Evolutionary conservation across 2,888 invertebrate species (phyloP).

Genomic region (Alentia gelatinosa): DNA sequence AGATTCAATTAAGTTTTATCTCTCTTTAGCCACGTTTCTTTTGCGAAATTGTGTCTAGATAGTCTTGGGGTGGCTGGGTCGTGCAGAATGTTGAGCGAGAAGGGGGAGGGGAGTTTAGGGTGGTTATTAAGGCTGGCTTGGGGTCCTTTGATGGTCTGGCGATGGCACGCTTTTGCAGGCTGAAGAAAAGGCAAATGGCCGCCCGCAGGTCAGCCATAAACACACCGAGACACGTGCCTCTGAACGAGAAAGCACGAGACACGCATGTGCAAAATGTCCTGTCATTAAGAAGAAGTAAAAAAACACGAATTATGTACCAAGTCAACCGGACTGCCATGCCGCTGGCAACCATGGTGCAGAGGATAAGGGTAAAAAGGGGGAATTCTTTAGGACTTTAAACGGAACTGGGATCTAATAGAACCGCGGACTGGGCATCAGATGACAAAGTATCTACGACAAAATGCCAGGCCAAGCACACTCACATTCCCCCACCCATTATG

Average conservation of each 20-base stretch:
- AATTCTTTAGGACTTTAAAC: background rate
- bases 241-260: background rate
- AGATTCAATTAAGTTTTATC: conserved; percentile 21
- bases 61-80: background rate
- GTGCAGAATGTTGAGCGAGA: too few relatives aligned
- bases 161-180: background rate
- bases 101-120: background rate
- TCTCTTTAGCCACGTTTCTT: background rate
- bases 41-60: background rate
- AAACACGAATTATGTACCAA: background rate
- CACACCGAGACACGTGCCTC: background rate
- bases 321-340: background rate
- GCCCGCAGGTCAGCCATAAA: background rate
- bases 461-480: too few relatives aligned
- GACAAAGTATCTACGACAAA: background rate
- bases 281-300: background rate
- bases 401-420: background rate
- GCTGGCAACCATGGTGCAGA: background rate
- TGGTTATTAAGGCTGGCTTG: background rate
- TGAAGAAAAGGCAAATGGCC: background rate
- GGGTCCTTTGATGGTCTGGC: background rate
- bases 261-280: background rate
- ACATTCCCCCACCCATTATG: background rate
- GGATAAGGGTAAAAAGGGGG: background rate
- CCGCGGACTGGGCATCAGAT: background rate